phyloP scores from a whole-genome alignment of 2,888 invertebrate genomes.

The Lepidonotus clava region DNA sequence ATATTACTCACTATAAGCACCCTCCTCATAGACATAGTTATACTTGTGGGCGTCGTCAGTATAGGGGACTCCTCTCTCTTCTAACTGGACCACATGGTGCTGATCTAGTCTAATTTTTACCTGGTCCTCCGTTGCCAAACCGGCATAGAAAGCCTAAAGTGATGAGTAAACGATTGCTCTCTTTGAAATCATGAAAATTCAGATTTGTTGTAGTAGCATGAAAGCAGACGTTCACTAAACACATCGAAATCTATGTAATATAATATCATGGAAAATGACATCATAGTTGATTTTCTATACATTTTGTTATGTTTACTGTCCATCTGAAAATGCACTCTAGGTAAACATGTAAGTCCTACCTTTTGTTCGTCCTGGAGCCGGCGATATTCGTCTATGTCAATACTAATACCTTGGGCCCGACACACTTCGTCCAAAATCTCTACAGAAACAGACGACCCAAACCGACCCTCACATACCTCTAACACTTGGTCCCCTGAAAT shows the following conservation, averaged over 20 bases:
- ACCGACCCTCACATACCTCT: constrained; percentile 70
- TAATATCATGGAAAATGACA: too few relatives aligned
- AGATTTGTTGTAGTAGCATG: too few relatives aligned
- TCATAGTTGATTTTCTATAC: too few relatives aligned
- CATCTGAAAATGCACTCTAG: too few relatives aligned
- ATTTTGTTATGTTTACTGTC: too few relatives aligned
- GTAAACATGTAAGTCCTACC: too few relatives aligned
- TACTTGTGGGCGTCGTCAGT: constrained; percentile 64
- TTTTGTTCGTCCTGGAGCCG: constrained; percentile 11
- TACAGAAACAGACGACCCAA: constrained; percentile 69
- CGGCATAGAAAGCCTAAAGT: not conserved
- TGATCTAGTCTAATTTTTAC: constrained; percentile 54
- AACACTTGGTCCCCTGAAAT: constrained; percentile 68
- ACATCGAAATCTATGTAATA: too few relatives aligned
- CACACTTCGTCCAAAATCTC: constrained; percentile 70
- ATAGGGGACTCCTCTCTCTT: constrained; percentile 46
- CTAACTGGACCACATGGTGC: constrained; percentile 56
- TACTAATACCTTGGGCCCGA: constrained; percentile 61
- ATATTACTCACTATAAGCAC: constrained; percentile 46
- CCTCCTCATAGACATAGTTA: constrained; percentile 38
- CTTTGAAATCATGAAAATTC: too few relatives aligned
- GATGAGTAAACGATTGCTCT: too few relatives aligned
- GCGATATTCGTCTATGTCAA: constrained; percentile 63
- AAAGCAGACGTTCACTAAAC: too few relatives aligned
- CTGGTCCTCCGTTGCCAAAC: not conserved